phyloP scores from a whole-genome alignment of 2,888 invertebrate genomes.

The Pristionchus maxplancki region DNA sequence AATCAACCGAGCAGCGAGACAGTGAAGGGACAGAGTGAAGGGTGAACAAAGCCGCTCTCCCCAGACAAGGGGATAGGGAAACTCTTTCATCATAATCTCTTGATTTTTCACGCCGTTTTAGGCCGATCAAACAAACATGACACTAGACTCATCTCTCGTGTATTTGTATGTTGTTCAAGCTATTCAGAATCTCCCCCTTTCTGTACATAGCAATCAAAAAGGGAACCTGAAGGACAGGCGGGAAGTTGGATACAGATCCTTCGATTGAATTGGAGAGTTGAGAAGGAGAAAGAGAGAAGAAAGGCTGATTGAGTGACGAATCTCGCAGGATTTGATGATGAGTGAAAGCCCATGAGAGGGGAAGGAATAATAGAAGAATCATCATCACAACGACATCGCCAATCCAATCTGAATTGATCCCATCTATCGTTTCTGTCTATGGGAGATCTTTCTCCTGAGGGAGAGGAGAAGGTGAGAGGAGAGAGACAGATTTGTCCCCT shows the following conservation, averaged over 20 bases:
- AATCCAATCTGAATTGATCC: background rate
- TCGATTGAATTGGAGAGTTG: constrained; percentile 29
- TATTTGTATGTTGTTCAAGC: background rate
- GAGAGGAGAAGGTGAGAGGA: background rate
- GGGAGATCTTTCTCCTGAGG: no score
- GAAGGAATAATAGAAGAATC: background rate
- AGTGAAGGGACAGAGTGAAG: no score
- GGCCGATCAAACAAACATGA: no score
- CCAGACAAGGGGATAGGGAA: no score
- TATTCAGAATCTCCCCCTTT: background rate
- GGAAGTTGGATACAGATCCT: constrained; percentile 10
- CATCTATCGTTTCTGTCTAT: background rate
- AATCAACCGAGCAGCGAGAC: no score
- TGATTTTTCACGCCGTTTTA: no score
- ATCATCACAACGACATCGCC: background rate
- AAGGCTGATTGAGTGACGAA: constrained; percentile 32
- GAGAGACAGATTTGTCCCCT: constrained; percentile 13
- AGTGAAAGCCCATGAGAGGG: background rate
- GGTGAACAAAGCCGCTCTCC: no score
- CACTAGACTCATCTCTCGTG: background rate
- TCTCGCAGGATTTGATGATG: constrained; percentile 7
- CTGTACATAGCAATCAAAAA: background rate
- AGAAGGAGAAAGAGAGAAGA: constrained; percentile 10
- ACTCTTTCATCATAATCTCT: background rate
- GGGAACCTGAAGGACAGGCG: constrained; percentile 58